A percentile compares a stretch with the other conserved stretches of the same genome.
These are phyloP conservation scores for Colinus virginianus DNA, from an alignment of 2,113 vertebrate species.

Conservation along the genomic window DNA sequence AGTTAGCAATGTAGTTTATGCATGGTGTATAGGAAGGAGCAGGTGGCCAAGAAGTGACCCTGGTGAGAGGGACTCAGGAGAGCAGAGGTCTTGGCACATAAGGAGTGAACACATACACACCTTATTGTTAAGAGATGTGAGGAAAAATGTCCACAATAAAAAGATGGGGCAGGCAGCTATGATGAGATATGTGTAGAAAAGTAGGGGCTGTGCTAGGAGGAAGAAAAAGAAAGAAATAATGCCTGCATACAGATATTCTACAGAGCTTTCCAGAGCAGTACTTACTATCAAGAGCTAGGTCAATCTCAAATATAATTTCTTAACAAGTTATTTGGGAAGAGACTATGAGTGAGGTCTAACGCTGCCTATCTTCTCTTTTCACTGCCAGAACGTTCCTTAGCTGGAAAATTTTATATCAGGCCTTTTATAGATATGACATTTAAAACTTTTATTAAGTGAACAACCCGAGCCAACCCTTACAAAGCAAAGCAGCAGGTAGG, in stretches of 20 bases:
- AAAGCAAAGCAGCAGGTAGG: conserved; percentile 43
- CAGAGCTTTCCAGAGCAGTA: neutral
- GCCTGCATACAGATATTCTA: neutral
- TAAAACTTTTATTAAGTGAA: conserved; percentile 52
- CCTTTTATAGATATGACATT: conserved; percentile 11
- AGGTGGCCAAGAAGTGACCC: conserved; percentile 36
- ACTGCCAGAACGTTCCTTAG: neutral
- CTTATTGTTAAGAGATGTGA: neutral
- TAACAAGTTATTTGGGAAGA: neutral
- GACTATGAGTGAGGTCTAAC: neutral
- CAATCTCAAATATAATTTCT: neutral
- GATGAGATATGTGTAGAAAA: neutral
- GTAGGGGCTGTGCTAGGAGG: neutral
- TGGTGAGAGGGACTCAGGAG: neutral
- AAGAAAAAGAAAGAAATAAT: neutral
- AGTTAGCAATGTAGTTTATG: neutral
- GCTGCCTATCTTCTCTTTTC: neutral
- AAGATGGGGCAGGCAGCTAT: neutral
- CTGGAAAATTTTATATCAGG: neutral
- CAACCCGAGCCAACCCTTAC: conserved; percentile 18
- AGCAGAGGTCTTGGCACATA: neutral
- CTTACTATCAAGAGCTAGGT: neutral
- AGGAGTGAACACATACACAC: conserved; percentile 15
- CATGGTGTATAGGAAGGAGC: neutral
- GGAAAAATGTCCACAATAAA: neutral